Percentiles rank a stretch among this genome's conserved stretches.
These are phyloP conservation scores for Microtus oregoni DNA, from an alignment of 2,113 vertebrate genomes.

Conservation along the genomic window DNA sequence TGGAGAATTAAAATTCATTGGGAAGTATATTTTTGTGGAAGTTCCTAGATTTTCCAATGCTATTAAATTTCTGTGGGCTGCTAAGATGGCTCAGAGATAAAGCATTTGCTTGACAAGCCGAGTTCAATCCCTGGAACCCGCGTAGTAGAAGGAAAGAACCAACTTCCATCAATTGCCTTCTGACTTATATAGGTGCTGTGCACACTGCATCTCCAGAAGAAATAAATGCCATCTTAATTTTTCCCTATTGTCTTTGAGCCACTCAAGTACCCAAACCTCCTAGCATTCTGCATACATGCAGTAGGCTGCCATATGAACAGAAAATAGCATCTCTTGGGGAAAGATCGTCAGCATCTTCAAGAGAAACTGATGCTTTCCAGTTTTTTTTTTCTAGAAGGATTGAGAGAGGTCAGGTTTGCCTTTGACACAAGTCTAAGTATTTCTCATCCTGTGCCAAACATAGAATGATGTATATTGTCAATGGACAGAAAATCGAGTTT, in stretches of 20 bases:
- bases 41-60: background rate
- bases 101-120: background rate
- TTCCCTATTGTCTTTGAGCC: background rate
- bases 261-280: background rate
- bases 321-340: background rate
- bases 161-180: background rate
- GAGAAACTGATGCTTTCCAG: background rate
- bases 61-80: background rate
- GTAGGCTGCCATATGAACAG: background rate
- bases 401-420: background rate
- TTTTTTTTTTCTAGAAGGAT: background rate
- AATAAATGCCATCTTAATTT: background rate
- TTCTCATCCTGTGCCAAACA: background rate
- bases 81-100: background rate
- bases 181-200: background rate
- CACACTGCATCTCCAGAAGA: background rate
- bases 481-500: background rate
- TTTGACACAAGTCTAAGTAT: background rate
- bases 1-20: constrained; percentile 13
- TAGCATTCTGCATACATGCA: background rate
- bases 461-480: background rate
- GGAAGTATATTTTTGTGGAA: background rate
- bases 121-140: background rate
- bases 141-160: background rate
- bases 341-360: background rate